These are phyloP conservation scores for Cryptotermes secundus DNA, from an alignment of 1,140 invertebrate genomes.

Conservation along the genomic window DNA sequence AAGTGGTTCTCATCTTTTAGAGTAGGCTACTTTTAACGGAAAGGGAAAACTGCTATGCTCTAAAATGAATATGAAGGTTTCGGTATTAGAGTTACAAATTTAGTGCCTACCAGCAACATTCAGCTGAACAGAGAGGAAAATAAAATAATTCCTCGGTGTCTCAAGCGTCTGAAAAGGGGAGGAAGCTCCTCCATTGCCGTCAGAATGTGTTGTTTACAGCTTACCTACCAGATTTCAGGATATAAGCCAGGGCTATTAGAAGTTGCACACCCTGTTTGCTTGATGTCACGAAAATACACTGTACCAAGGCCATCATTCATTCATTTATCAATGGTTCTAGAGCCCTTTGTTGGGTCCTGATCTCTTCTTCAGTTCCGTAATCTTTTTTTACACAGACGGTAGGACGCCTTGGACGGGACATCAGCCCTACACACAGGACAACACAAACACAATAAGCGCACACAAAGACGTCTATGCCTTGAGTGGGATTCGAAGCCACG, in stretches of 20 bases:
- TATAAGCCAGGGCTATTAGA: not conserved
- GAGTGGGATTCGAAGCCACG: no score
- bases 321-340: no score
- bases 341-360: no score
- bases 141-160: not conserved
- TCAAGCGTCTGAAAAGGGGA: not conserved
- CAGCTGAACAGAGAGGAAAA: not conserved
- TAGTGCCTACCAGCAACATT: not conserved
- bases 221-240: not conserved
- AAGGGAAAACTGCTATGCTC: not conserved
- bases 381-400: no score
- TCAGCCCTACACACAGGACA: no score
- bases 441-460: no score
- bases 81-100: not conserved
- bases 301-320: no score
- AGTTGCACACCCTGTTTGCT: not conserved
- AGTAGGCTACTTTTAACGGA: not conserved
- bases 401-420: no score
- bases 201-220: not conserved
- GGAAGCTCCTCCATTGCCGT: not conserved
- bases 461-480: no score
- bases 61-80: not conserved
- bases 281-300: no score
- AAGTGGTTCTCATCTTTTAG: not conserved
- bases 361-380: no score